Evolutionary conservation across 1,140 invertebrate genomes (phyloP).

Genomic region (Drosophila ercepeae): DNA sequence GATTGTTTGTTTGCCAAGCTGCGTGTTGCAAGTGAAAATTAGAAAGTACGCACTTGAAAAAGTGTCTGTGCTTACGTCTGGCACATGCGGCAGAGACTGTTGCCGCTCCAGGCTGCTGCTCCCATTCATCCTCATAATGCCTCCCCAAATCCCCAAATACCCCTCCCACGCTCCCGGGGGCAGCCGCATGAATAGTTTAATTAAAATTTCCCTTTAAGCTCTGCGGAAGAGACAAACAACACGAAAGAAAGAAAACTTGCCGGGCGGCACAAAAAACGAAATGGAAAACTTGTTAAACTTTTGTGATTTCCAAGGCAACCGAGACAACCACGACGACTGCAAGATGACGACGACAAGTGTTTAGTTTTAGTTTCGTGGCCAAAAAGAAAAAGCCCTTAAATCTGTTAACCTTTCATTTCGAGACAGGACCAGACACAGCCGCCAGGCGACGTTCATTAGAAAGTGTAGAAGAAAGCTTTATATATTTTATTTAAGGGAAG

Average conservation of each 20-base stretch:
- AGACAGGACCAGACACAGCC: conserved; percentile 16
- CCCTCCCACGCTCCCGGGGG: background rate
- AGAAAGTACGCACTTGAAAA: conserved; percentile 79
- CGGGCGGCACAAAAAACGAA: conserved; percentile 29
- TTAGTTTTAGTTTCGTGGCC: conserved; percentile 54
- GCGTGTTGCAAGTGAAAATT: conserved; percentile 77
- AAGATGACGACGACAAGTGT: conserved; percentile 68
- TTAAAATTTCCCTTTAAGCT: conserved; percentile 79
- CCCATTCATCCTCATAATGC: conserved; percentile 12
- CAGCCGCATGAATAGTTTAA: conserved; percentile 72
- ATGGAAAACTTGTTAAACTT: conserved; percentile 65
- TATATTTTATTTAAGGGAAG: conserved; percentile 22
- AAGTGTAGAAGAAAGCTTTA: conserved; percentile 57
- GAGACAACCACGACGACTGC: conserved; percentile 38
- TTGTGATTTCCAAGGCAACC: conserved; percentile 61
- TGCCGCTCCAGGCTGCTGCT: conserved; percentile 15
- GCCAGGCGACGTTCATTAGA: conserved; percentile 38
- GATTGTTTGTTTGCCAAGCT: conserved; percentile 62
- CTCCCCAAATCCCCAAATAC: too few relatives aligned
- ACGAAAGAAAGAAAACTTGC: conserved; percentile 51
- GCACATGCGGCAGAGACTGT: conserved; percentile 50
- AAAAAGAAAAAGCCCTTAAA: conserved; percentile 56
- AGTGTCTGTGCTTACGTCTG: conserved; percentile 75
- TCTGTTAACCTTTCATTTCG: conserved; percentile 65
- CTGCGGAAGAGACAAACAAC: conserved; percentile 47